Evolutionary conservation across 1,140 invertebrate genomes (phyloP).

Genomic region (Metaphire vulgaris): DNA sequence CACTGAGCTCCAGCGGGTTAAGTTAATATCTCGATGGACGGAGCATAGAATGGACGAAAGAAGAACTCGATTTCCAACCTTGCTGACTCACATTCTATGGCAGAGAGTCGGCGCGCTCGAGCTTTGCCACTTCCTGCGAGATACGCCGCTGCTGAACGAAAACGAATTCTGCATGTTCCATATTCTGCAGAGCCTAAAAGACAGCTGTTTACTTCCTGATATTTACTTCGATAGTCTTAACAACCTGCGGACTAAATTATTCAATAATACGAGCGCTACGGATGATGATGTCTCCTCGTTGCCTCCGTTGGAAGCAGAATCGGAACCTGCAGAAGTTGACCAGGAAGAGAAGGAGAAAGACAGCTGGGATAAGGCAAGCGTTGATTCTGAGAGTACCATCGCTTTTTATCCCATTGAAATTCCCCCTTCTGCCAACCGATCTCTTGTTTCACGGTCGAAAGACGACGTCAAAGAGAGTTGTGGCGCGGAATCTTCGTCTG

Average conservation of each 20-base stretch:
- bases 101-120: constrained; percentile 29
- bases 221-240: constrained; percentile 56
- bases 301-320: not conserved
- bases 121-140: constrained; percentile 46
- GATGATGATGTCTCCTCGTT: constrained; percentile 6
- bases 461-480: not conserved
- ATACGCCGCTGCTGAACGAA: constrained; percentile 53
- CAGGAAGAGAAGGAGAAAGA: not conserved
- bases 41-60: constrained; percentile 51
- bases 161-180: constrained; percentile 57
- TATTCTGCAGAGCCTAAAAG: constrained; percentile 57
- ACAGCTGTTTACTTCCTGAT: constrained; percentile 56
- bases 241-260: constrained; percentile 51
- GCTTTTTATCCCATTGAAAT: not conserved
- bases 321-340: not conserved
- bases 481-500: not conserved
- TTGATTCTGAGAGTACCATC: not conserved
- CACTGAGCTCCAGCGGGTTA: constrained; percentile 41
- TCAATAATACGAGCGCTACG: constrained; percentile 18
- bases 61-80: constrained; percentile 55
- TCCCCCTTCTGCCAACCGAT: too few species aligned
- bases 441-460: not conserved
- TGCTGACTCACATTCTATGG: constrained; percentile 52
- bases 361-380: not conserved
- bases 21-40: constrained; percentile 57